Conservation (phyloP, 1,140 invertebrate species). For the Ostrea edulis region DNA sequence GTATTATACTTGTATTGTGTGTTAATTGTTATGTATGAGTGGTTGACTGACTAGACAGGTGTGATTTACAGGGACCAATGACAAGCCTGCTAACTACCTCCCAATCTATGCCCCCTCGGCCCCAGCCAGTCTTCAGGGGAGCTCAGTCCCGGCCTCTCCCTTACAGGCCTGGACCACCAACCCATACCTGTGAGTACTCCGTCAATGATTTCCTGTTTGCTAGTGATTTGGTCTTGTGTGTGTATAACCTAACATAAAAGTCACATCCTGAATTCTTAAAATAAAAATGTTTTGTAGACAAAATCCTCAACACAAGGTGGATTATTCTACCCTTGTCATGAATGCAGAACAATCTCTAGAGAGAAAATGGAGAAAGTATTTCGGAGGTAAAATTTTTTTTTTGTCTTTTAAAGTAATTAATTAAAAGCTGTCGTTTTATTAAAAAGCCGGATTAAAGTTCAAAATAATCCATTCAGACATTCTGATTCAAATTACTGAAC, state of each 20-base stretch:
- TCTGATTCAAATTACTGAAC: not conserved
- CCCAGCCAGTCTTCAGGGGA: slow-evolving; percentile 38
- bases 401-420: too few species aligned
- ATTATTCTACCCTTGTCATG: slow-evolving; percentile 69
- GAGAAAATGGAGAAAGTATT: slow-evolving; percentile 77
- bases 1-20: too few species aligned
- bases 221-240: not conserved
- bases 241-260: not conserved
- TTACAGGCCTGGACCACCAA: slow-evolving; percentile 59
- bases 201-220: not conserved
- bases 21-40: too few species aligned
- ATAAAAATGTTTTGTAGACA: slow-evolving; percentile 53
- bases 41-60: too few species aligned
- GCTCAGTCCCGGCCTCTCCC: slow-evolving; percentile 41
- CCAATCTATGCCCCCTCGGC: slow-evolving; percentile 53
- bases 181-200: slow-evolving; percentile 62
- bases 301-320: slow-evolving; percentile 64
- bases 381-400: slow-evolving; percentile 67
- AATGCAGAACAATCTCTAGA: slow-evolving; percentile 75
- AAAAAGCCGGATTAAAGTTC: too few species aligned
- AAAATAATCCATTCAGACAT: not conserved
- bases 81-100: slow-evolving; percentile 2
- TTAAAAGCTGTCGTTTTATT: too few species aligned
- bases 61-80: not conserved
- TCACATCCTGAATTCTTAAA: not conserved